Percentiles rank a stretch among this genome's conserved stretches.
These are phyloP conservation scores for Diadumene lineata DNA, from an alignment of 92 coral and sea anemone genomes.

Conservation along the genomic window DNA sequence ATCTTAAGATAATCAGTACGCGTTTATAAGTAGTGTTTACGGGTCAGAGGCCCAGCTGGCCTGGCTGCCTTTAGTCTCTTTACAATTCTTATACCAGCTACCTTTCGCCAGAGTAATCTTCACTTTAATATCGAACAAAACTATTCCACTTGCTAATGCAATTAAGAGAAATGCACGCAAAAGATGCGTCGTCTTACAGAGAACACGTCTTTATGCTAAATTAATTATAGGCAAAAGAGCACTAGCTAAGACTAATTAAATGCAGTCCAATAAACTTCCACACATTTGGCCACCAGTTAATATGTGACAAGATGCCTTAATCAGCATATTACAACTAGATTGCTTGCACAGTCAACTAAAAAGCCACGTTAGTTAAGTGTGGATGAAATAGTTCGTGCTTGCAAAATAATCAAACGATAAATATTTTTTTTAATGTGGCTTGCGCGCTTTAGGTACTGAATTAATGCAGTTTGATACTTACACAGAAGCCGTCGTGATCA, in stretches of 20 bases:
- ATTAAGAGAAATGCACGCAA: no score
- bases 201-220: no score
- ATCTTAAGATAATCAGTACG: no score
- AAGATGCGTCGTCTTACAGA: no score
- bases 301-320: neutral
- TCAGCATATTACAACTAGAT: neutral
- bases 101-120: no score
- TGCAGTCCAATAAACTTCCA: neutral
- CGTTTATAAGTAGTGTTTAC: no score
- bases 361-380: no score
- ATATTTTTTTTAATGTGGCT: no score
- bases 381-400: no score
- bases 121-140: neutral
- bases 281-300: neutral
- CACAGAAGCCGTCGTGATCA: slow-evolving; percentile 47
- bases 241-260: neutral
- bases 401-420: no score
- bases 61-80: slow-evolving; percentile 23
- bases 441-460: neutral
- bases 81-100: slow-evolving; percentile 9
- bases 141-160: no score
- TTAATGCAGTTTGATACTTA: slow-evolving; percentile 20
- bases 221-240: slow-evolving; percentile 2
- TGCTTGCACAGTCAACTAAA: neutral
- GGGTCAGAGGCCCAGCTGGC: no score